Evolutionary conservation across 2,113 vertebrate species (phyloP), one percentile per base, ranked within the genome.

Genomic region (Smithornis capensis): DNA sequence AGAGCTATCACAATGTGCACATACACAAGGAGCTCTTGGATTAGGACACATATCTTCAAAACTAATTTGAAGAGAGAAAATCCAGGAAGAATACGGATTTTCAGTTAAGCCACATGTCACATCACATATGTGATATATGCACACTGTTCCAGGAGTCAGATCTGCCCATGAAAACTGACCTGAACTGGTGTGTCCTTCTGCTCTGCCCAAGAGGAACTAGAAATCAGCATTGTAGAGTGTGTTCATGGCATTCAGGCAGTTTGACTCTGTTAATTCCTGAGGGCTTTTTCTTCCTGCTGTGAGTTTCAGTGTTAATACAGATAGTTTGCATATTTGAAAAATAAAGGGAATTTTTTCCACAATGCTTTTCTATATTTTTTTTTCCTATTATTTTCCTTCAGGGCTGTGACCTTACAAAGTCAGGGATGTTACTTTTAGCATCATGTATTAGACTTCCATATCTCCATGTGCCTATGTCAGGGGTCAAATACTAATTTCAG

Each of bases 341-440:
- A 95, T 96, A 97, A 97, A 97, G 75, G 96, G 64, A 96, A 62
- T 59, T 82, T 94, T 97, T 97, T 97, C 96, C 96, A 96, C 85
- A 71, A 28, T 44, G 57, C 49, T 86, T 83, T 78, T 63, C n/a
- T 42, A 37, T 16, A 0, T 1, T 45, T 33, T 37, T 28, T 82
- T 33, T 35, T n/a, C n/a, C 21, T 56, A 6, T 55, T 63, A 19
- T 64, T 87, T 63, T 82, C 35, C 22, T 22, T 84, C 14, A 13
- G 25, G 42, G 83, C 50, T 22, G 4, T 78, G 49, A 63, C 56
- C 37, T 63, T 53, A 42, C 25, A 47, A 80, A 83, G 44, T 55
- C 14, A 68, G 49, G 68, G 28, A 47, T 1, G 3, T 14, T 44
- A 40, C 18, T 40, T 57, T 33, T 25, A 3, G 2, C 65, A 35